Percentiles rank a stretch among this genome's conserved stretches.
Conservation (phyloP, 1,140 invertebrate species). For the Ceratosolen solmsi region DNA sequence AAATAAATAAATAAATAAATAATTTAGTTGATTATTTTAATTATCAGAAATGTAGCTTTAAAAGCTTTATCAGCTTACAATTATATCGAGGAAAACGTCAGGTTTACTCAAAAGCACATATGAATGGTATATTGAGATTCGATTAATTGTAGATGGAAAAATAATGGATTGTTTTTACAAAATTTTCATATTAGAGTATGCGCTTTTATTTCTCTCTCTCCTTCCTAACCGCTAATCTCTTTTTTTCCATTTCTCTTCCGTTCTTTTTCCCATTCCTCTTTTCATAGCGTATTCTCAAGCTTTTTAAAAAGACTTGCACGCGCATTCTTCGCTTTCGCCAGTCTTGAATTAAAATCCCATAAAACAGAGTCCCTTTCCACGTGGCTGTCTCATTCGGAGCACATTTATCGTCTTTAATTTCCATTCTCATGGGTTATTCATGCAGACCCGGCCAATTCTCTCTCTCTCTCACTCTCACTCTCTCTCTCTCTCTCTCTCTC, state of each 20-base stretch:
- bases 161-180: background rate
- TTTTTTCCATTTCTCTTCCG: background rate
- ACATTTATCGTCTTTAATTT: conserved; percentile 71
- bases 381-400: conserved; percentile 61
- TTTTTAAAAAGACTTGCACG: conserved; percentile 26
- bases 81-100: too few species aligned
- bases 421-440: conserved; percentile 70
- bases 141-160: background rate
- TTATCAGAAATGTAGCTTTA: too few species aligned
- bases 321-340: conserved; percentile 5
- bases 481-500: conserved; percentile 26
- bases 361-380: conserved; percentile 62
- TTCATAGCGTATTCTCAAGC: conserved; percentile 28
- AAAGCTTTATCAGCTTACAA: too few species aligned
- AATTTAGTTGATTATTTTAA: too few species aligned
- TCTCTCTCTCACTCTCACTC: conserved; percentile 35
- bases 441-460: conserved; percentile 51
- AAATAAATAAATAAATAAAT: too few species aligned
- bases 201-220: background rate
- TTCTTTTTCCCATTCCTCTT: background rate
- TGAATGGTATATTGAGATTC: background rate
- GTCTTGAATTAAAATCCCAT: conserved; percentile 67
- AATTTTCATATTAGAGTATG: background rate
- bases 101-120: too few species aligned
- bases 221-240: background rate